Evolutionary conservation across 2,797 vertebrate species (phyloP), one percentile per base, ranked within the genome.

Genomic region (Protonibea diacanthus): DNA sequence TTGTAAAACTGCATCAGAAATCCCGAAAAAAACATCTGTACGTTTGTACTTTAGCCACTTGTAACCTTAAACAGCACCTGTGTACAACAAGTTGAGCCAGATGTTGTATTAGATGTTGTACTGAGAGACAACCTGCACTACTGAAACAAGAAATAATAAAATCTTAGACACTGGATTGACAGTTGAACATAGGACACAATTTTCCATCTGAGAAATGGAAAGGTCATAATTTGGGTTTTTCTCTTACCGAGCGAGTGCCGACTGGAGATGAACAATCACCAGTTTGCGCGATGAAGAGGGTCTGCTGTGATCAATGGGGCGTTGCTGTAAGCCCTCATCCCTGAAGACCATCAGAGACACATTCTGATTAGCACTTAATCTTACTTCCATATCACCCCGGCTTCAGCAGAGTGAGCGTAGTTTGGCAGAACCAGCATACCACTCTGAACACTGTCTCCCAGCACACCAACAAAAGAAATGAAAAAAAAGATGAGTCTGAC

Each of bases 311-410:
- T 91, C 73, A 75, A 91, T 92, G 83, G 72, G 58, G 82, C 89
- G 88, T 85, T 64, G 71, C 76, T 64, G 74, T 89, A 82, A 78
- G 85, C 80, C 33, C 81, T 88, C 88, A 80, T 88, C 85, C 83
- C 84, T 70, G 72, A 87, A 88, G 87, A 86, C 81, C 76, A 61
- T 72, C 80, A 84, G 74, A 91, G 88, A 91, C 84, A 82, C 82
- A 64, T 89, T 89, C 68, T 83, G 89, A 91, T 91, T 86, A 90
- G 81, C 86, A 86, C 86, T 92, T 85, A 78, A 91, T 89, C 88
- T 91, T 75, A 72, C 80, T 77, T 88, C 81, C 69, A 80, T 82
- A 38, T 66, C 62, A 81, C 76, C 79, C 66, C n/a, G 7, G 80
- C 83, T 84, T 83, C 63, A 56, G 78, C 63, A 85, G 80, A 71